Conservation (phyloP, 1,140 invertebrate species). For the Dryas iulia region DNA sequence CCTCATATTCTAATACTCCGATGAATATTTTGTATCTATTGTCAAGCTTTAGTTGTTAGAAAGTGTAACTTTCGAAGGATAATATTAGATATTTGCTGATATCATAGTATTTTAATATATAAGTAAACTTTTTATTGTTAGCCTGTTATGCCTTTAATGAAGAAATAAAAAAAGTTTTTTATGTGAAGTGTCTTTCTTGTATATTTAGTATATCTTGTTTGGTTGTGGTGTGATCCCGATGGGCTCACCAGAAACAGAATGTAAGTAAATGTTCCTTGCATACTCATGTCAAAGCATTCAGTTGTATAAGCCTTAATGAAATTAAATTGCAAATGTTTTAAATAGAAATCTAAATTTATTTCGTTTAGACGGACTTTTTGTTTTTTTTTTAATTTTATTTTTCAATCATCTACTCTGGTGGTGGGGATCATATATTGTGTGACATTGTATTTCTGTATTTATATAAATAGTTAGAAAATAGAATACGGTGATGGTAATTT, state of each 20-base stretch:
- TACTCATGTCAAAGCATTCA: neutral
- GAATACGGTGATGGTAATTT: neutral
- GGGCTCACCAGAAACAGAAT: conserved; percentile 33
- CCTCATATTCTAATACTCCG: conserved; percentile 39
- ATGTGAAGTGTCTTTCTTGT: conserved; percentile 13
- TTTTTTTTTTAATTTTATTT: neutral
- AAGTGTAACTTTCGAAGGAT: neutral
- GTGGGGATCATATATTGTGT: neutral
- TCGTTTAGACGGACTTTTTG: neutral
- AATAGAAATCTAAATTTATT: neutral
- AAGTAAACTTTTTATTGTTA: neutral
- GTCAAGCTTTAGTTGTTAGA: neutral
- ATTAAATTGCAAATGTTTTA: neutral
- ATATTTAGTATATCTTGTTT: neutral
- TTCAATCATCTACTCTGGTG: neutral
- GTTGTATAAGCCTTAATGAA: neutral
- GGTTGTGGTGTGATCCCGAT: conserved; percentile 19
- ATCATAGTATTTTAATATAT: neutral
- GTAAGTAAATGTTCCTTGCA: conserved; percentile 31
- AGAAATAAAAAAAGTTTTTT: conserved; percentile 10
- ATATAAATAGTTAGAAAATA: neutral
- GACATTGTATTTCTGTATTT: neutral
- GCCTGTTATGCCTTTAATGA: neutral
- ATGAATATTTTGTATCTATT: conserved; percentile 27
- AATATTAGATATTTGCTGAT: neutral